Conservation (phyloP, 2,113 vertebrate genomes). For the Ameiurus melas region DNA sequence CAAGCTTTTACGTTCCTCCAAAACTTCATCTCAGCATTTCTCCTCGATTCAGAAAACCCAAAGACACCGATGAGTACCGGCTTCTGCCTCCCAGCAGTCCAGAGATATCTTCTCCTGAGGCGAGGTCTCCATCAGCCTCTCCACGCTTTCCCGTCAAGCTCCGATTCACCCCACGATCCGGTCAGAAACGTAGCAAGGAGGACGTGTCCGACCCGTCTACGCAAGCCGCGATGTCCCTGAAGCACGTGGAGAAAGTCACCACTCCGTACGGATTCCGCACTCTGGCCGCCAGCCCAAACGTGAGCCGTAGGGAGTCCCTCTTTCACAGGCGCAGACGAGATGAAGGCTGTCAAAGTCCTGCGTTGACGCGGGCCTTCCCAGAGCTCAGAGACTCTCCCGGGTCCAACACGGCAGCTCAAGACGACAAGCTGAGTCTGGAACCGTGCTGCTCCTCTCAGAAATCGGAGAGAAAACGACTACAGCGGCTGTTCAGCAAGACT, state of each 20-base stretch:
- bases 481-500: constrained; percentile 47
- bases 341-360: neutral
- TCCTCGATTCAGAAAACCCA: constrained; percentile 14
- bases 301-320: constrained; percentile 62
- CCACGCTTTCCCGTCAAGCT: constrained; percentile 8
- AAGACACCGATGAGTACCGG: constrained; percentile 24
- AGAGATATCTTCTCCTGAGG: constrained; percentile 14
- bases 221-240: constrained; percentile 62
- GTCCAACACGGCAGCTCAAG: neutral
- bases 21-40: constrained; percentile 29
- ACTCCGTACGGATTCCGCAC: constrained; percentile 66
- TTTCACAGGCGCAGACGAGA: constrained; percentile 56
- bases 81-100: constrained; percentile 52
- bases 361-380: neutral
- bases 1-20: constrained; percentile 60
- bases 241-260: constrained; percentile 62
- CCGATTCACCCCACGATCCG: constrained; percentile 14
- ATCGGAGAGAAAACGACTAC: constrained; percentile 36
- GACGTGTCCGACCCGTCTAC: constrained; percentile 53
- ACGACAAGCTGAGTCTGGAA: neutral
- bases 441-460: neutral
- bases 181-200: neutral
- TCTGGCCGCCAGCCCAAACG: constrained; percentile 61
- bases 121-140: neutral
- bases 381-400: neutral